Percentiles rank a stretch among this genome's conserved stretches.
Conservation (phyloP, 2,797 vertebrate genomes). For the Karalla daura region DNA sequence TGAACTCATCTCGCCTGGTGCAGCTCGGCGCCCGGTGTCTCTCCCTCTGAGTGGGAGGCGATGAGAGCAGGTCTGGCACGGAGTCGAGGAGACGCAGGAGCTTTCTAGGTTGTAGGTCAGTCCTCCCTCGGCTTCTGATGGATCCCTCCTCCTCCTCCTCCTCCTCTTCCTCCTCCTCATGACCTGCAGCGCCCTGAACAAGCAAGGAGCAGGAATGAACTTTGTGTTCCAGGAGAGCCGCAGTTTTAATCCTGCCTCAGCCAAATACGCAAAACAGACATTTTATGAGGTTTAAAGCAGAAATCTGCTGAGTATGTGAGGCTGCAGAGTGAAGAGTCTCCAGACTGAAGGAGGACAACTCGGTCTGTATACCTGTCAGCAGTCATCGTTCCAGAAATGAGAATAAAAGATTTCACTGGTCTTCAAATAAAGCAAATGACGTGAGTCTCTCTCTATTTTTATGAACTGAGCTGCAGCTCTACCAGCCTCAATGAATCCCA, state of each 20-base stretch:
- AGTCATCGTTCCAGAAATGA: no score
- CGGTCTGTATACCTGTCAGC: no score
- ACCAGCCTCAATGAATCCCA: no score
- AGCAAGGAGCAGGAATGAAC: constrained; percentile 6
- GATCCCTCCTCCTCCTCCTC: constrained; percentile 2
- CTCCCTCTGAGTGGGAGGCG: constrained; percentile 30
- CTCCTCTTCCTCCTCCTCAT: not conserved
- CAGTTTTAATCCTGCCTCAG: constrained; percentile 32
- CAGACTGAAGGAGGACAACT: no score
- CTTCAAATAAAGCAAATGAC: no score
- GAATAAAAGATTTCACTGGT: no score
- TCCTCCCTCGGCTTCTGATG: constrained; percentile 6
- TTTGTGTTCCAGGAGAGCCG: not conserved
- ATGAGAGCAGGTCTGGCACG: constrained; percentile 30
- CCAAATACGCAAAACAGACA: constrained; percentile 17
- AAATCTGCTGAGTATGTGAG: no score
- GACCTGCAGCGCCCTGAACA: no score
- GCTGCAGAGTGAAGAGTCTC: no score
- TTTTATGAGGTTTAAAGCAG: not conserved
- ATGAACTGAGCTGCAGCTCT: no score
- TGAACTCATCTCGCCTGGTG: not conserved
- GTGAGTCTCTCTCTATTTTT: no score
- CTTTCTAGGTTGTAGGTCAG: constrained; percentile 41
- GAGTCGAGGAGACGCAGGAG: constrained; percentile 1
- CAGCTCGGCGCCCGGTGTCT: not conserved